A percentile compares a stretch with the other conserved stretches of the same genome.
phyloP scores from a whole-genome alignment of 2,797 vertebrate species.

The Enteromius unitaeniatus region DNA sequence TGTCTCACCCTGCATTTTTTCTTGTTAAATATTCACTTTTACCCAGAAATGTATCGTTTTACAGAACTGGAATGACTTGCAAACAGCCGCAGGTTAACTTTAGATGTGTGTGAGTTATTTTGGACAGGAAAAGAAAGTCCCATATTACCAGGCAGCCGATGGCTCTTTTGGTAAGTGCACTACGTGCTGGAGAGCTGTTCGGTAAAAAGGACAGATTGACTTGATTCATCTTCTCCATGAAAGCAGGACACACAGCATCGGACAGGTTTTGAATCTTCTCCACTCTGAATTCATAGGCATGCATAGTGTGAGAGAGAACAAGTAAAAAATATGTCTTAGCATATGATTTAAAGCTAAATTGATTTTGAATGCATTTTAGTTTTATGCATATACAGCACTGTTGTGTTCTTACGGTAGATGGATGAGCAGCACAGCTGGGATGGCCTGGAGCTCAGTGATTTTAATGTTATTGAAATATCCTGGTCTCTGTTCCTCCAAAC shows the following conservation, averaged over 20 bases:
- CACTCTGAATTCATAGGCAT: constrained; percentile 70
- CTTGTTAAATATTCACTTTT: neutral
- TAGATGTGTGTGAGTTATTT: constrained; percentile 11
- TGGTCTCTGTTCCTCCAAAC: constrained; percentile 62
- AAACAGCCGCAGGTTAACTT: neutral
- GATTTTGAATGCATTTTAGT: neutral
- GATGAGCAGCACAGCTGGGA: constrained; percentile 67
- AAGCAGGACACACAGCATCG: constrained; percentile 66
- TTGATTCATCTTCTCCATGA: constrained; percentile 72
- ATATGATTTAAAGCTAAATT: neutral
- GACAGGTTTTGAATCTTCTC: constrained; percentile 66
- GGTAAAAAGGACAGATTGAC: constrained; percentile 69
- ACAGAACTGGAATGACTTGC: neutral
- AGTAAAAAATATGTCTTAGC: neutral
- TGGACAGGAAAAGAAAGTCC: neutral
- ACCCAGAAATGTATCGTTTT: neutral
- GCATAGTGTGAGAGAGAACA: neutral
- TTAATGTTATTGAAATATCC: constrained; percentile 71
- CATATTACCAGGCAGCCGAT: constrained; percentile 69
- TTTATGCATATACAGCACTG: neutral
- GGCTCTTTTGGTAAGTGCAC: constrained; percentile 64
- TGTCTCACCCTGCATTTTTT: neutral
- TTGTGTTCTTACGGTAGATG: constrained; percentile 69
- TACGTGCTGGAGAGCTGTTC: constrained; percentile 59
- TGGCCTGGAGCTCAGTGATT: constrained; percentile 65